phyloP scores from a whole-genome alignment of 2,113 vertebrate genomes.

The Solea senegalensis region DNA sequence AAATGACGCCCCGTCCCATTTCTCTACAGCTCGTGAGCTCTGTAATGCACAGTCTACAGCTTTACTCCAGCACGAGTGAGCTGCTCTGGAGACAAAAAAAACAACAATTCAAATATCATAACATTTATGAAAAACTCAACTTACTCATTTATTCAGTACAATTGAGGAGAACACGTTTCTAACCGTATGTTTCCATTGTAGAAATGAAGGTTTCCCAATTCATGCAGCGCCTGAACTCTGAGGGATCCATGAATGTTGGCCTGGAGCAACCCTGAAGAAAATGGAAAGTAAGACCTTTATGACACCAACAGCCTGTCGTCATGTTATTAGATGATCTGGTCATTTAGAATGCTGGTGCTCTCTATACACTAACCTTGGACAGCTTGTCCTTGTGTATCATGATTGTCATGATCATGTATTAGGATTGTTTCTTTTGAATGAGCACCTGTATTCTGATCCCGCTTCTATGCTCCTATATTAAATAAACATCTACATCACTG shows the following conservation, averaged over 20 bases:
- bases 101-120: conserved; percentile 2
- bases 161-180: conserved; percentile 20
- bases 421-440: background rate
- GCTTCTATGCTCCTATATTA: background rate
- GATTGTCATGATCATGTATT: no score
- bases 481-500: background rate
- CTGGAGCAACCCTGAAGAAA: conserved; percentile 86
- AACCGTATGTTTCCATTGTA: conserved; percentile 88
- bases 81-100: conserved; percentile 79
- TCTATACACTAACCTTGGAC: background rate
- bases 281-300: conserved; percentile 7
- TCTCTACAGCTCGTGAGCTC: conserved; percentile 79
- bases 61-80: conserved; percentile 89
- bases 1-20: conserved; percentile 84
- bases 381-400: no score
- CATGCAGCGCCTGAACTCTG: conserved; percentile 87
- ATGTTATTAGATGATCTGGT: background rate
- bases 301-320: background rate
- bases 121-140: background rate
- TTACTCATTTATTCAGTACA: background rate
- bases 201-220: conserved; percentile 90
- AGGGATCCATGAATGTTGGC: conserved; percentile 82
- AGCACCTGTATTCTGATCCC: background rate
- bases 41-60: conserved; percentile 88
- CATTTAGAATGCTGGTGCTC: background rate